phyloP scores from a whole-genome alignment of 2,113 vertebrate genomes.

The Dromas ardeola region DNA sequence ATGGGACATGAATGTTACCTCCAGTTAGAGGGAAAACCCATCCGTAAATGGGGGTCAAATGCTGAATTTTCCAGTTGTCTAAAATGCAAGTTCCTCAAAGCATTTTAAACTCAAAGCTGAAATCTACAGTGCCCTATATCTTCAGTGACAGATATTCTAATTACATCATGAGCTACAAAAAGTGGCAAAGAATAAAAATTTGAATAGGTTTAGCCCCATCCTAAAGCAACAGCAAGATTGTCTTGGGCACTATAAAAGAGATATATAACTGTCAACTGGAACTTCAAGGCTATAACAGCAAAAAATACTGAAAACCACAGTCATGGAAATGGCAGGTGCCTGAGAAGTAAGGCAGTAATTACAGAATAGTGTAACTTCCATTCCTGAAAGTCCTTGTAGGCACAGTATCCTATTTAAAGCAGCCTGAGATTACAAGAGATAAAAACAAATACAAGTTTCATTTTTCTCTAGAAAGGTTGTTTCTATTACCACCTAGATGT shows the following conservation, averaged over 20 bases:
- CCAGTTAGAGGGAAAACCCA: not conserved
- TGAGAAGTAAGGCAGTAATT: not conserved
- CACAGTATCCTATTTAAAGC: not conserved
- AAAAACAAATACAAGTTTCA: constrained; percentile 11
- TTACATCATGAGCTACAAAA: not conserved
- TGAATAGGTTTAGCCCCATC: not conserved
- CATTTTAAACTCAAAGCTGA: not conserved
- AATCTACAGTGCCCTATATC: not conserved
- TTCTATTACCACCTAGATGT: not conserved
- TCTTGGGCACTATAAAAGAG: not conserved
- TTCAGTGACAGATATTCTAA: not conserved
- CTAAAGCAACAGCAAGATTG: not conserved
- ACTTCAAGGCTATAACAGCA: not conserved
- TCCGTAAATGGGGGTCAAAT: not conserved
- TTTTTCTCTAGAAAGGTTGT: not conserved
- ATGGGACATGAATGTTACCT: not conserved
- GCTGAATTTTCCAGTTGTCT: not conserved
- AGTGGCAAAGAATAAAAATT: not conserved
- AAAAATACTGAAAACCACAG: constrained; percentile 27
- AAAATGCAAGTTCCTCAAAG: not conserved
- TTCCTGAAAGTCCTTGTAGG: not conserved
- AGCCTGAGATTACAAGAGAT: not conserved
- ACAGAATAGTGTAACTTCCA: not conserved
- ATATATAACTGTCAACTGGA: not conserved
- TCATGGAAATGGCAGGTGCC: not conserved